Base-by-base conservation (phyloP, 2,888 invertebrate genomes). In the Mantis religiosa region DNA sequence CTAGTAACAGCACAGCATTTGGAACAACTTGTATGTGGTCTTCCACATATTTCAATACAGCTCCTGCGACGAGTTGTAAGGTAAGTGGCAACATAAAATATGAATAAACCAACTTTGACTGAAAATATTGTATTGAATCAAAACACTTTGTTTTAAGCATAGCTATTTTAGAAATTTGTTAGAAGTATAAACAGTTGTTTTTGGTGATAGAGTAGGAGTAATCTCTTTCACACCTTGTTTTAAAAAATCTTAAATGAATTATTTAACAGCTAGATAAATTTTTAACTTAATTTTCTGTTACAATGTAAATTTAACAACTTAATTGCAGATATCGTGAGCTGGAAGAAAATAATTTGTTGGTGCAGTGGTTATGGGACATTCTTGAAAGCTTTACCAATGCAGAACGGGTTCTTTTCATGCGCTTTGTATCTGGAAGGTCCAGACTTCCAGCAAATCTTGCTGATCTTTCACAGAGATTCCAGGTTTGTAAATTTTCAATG, bases 401-500 rank as follows among this genome's bases (percentile, higher is more conserved):
- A 28, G 96, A 96, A 91, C 92, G 95, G 90, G 95, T 96, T 27
- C 93, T 95, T 83, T 96, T 96, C 92, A 94, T 96, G 94, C 92
- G 96, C 90, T 96, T 96, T 92, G 95, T 96, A 9, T 95, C 95
- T 1, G 96, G 96, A 4, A 93, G 96, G 82, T 95, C 95, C 3
- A 92, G 96, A 86, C 93, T 96, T 71, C 96, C 96, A 4, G 95
- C 95, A 25, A 95, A 95, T 92, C 93, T 95, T 89, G 95, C 95
- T 6, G 95, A 96, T 92, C 94, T 96, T 83, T 95, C 95, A 1
- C 95, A 96, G 92, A 92, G 95, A 88, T 95, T 96, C 91, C 96
- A 96, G 93, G 94, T 95, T 91, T 90, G 91, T 91, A 28, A n/a
- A 82, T 82, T 71, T 71, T 3, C 15, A 71, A 20, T 71, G 54